Evolutionary conservation across 2,113 vertebrate species (phyloP), one percentile per base, ranked within the genome.

Genomic region (Hippotragus niger): DNA sequence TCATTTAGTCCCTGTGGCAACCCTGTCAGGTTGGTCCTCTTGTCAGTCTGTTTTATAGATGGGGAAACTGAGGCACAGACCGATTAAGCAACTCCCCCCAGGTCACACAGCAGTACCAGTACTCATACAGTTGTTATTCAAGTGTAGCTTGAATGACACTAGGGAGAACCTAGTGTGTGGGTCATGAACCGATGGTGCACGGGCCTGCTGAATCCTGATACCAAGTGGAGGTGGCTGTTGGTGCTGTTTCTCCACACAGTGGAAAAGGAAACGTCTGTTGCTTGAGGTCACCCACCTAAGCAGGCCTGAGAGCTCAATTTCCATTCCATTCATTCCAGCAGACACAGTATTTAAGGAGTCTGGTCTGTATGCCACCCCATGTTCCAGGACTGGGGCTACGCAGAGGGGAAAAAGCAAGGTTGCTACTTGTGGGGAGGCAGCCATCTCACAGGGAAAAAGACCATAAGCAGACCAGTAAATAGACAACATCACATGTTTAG

Each of bases 161-260:
- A 29, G 31, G 47, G 76, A 74, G 82, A 62, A 60, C n/a, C 43
- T 74, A 16, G 53, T 55, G 6, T 33, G 21, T 78, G 6, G 43
- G 29, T 71, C 19, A 11, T 40, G 43, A 64, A 2, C 50, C 36
- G 8, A 7, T 83, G 53, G n/a, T 17, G 15, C 64, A 50, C 6
- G 16, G 89, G 47, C 36, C 90, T 84, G 55, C 13, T 57, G 31
- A 64, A 67, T 92, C 78, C 64, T 78, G 62, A 23, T 84, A 52
- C 52, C 27, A 50, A 40, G 33, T 14, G 5, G 7, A 76, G 47
- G 76, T 21, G 76, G 76, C 53, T 15, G 0, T 60, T 17, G 36
- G 60, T 60, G 45, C 45, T 8, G 10, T 64, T 88, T 88, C 36
- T 91, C 21, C 43, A 33, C 45, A 40, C 21, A 58, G 3, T 43